Percentiles rank a stretch among this genome's conserved stretches.
phyloP scores from a whole-genome alignment of 2,797 vertebrate genomes.

The Enteromius paludinosus region DNA sequence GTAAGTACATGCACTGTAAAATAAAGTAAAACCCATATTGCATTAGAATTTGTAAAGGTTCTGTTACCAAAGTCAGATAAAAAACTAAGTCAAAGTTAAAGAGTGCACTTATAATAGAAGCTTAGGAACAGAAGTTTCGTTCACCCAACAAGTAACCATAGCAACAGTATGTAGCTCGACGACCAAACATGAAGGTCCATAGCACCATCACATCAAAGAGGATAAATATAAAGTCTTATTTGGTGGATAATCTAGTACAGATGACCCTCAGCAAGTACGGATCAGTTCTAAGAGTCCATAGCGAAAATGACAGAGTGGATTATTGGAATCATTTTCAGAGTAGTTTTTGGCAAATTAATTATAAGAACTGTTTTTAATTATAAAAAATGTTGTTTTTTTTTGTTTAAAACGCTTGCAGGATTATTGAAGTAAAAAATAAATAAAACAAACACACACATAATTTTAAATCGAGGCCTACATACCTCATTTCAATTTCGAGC shows the following conservation, averaged over 20 bases:
- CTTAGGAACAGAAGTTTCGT: neutral
- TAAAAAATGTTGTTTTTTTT: too few species aligned
- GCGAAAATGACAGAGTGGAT: neutral
- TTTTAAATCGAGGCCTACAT: too few species aligned
- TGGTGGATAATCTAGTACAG: neutral
- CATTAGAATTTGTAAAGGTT: neutral
- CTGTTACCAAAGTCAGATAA: neutral
- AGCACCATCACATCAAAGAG: too few species aligned
- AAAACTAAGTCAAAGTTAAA: neutral
- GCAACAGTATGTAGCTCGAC: neutral
- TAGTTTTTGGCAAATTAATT: neutral
- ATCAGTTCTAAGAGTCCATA: neutral
- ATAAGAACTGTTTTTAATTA: too few species aligned
- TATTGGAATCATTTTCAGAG: neutral
- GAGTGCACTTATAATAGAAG: neutral
- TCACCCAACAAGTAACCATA: constrained; percentile 1
- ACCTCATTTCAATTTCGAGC: neutral
- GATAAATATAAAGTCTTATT: neutral
- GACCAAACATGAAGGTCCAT: neutral
- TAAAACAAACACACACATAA: neutral
- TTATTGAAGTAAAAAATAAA: neutral
- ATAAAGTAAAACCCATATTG: neutral
- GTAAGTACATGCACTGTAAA: too few species aligned
- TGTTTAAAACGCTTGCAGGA: neutral
- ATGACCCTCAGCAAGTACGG: too few species aligned